Percentiles rank a stretch among this genome's conserved stretches.
These are phyloP conservation scores for Brachionus paranguensis DNA, from an alignment of 1,140 invertebrate genomes.

Conservation along the genomic window DNA sequence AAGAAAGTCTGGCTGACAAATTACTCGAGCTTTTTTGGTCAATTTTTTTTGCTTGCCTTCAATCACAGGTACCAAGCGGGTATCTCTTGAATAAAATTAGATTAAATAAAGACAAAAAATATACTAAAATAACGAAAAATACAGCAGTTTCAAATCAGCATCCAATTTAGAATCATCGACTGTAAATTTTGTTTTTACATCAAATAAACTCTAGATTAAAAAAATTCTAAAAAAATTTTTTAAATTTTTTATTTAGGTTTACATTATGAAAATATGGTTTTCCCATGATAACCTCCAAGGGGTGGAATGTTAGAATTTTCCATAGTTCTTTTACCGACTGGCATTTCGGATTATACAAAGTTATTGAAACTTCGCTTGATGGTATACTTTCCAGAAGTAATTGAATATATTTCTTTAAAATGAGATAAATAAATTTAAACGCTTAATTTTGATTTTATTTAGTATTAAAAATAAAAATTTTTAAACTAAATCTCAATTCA, in stretches of 20 bases:
- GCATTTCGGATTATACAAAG: slow-evolving; percentile 15
- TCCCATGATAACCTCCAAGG: slow-evolving; percentile 15
- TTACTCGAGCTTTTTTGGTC: not conserved
- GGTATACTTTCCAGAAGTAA: slow-evolving; percentile 26
- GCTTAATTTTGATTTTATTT: no score
- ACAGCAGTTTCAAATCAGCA: not conserved
- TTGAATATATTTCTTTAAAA: slow-evolving; percentile 30
- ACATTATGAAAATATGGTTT: slow-evolving; percentile 31
- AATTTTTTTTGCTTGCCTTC: slow-evolving; percentile 20
- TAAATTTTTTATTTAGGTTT: not conserved
- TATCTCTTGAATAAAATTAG: not conserved
- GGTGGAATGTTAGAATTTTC: slow-evolving; percentile 38
- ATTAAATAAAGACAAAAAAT: not conserved
- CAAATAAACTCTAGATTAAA: slow-evolving; percentile 20
- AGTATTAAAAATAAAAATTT: no score
- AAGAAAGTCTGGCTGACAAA: not conserved
- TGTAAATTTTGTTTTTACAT: slow-evolving; percentile 37
- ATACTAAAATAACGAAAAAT: not conserved
- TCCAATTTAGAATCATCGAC: not conserved
- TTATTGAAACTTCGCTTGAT: slow-evolving; percentile 4
- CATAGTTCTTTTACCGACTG: slow-evolving; percentile 19
- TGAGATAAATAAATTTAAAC: not conserved
- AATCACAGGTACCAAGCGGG: not conserved
- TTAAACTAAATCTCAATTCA: no score
- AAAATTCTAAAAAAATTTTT: not conserved